Base-by-base conservation (phyloP, 1,140 invertebrate species). In the Tenebrio molitor region DNA sequence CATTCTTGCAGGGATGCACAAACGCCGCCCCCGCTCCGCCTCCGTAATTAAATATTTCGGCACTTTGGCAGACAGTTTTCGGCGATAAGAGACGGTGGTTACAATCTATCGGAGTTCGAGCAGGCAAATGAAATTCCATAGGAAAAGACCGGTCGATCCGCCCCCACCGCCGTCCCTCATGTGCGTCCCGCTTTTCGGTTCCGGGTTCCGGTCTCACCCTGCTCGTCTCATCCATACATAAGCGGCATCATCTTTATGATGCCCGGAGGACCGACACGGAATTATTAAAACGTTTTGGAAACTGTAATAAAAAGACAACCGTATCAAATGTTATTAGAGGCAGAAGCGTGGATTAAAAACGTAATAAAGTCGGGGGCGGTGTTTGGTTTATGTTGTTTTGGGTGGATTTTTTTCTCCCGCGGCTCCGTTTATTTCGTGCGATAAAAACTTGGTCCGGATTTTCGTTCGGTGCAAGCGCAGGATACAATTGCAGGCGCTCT, bases 71-170 rank as follows among this genome's bases (percentile, higher is more conserved):
- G 50, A 58, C 50, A 58, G 50, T 25, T 58, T 50, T 58, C 50
- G 10, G 23, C 44, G 44, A 50, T 50, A 50, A 50, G 21, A 25
- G n/a, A 29, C 29, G 8, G 21, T 25, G 50, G 50, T 58, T 58
- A 58, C 50, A 58, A 58, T 58, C 21, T 58, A 58, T 58, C 50
- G 50, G 14, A 29, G 25, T 29, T 29, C 25, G 25, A 29, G 50
- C 50, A 58, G 50, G 50, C 50, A 58, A 58, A 58, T 58, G 50
- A 58, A 58, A 58, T 58, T 58, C 50, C 50, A 33, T 25, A 58
- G 23, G 50, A 58, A 39, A 39, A 39, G 36, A 39, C 36, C 36
- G 5, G 7, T 39, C 12, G 25, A 39, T 39, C 36, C 36, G 36
- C n/a, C 36, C 12, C 36, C 36, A 17, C 17, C 50, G 23, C 21